Base-by-base conservation (phyloP, 2,888 invertebrate species). In the Halictus ligatus region DNA sequence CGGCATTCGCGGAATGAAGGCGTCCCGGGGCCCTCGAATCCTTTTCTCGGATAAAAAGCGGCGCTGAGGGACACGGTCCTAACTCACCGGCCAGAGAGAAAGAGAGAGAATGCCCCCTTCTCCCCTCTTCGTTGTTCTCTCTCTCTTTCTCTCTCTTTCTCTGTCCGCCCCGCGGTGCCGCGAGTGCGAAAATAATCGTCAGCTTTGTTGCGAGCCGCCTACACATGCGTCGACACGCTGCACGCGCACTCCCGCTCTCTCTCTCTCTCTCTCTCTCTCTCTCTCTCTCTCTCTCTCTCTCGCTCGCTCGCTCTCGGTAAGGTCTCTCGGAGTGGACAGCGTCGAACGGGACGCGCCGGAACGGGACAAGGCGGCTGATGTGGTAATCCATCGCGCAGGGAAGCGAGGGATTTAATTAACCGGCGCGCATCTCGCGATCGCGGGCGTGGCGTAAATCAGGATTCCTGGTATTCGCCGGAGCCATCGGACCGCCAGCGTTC, bases 141-240 rank as follows among this genome's bases (percentile, higher is more conserved):
- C 13, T 25, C n/a, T 60, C 25, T 25, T 12, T n/a, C 48, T 29
- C 6, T 5, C 43, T 40, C 40, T 13, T 40, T 29, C 6, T 5
- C 43, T 40, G 25, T 13, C 43, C 40, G 43, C 75, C 71, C 74
- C 78, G 25, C 25, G 48, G 81, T 2, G 21, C 69, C 29, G 6
- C 78, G 90, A 92, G 92, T 90, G 93, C 92, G 92, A 93, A 93
- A 93, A 92, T 92, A 93, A 92, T 92, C 91, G 91, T 93, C 92
- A 91, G 92, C 92, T 92, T 93, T 93, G 93, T 92, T 87, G 89
- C 83, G 75, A 81, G 89, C 90, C 92, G 93, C 89, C 88, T 80
- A 87, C 87, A 80, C 78, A 74, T 58, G 84, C 78, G 83, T 82
- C 78, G 78, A 74, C 78, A 58, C 54, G 78, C 78, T 78, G 74